A percentile compares a stretch with the other conserved stretches of the same genome.
Evolutionary conservation across 2,888 invertebrate species (phyloP).

Genomic region (Folsomia manolachei): DNA sequence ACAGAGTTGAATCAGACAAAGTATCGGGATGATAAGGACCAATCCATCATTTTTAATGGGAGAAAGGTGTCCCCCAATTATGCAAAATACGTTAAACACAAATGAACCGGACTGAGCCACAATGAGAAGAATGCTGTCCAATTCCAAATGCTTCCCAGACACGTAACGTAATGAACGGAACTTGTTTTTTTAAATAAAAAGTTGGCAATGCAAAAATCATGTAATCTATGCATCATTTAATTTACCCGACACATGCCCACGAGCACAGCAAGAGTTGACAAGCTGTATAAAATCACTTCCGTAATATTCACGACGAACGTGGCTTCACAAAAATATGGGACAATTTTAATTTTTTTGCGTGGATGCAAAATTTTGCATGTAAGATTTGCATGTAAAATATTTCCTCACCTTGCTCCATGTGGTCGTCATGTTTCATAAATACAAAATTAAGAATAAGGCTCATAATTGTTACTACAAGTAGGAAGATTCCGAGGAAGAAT

Average conservation of each 20-base stretch:
- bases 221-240: slow-evolving; percentile 3
- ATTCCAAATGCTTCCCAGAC: slow-evolving; percentile 73
- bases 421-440: slow-evolving; percentile 74
- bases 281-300: slow-evolving; percentile 79
- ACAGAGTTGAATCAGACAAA: slow-evolving; percentile 82
- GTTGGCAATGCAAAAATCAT: background rate
- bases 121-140: slow-evolving; percentile 86
- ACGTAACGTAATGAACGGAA: slow-evolving; percentile 81
- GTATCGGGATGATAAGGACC: slow-evolving; percentile 77
- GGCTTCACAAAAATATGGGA: too few species aligned
- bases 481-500: slow-evolving; percentile 81
- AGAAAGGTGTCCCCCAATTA: slow-evolving; percentile 67
- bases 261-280: slow-evolving; percentile 79
- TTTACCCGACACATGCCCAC: slow-evolving; percentile 76
- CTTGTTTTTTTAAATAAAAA: slow-evolving; percentile 37
- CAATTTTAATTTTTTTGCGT: too few species aligned
- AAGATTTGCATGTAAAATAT: too few species aligned
- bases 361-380: too few species aligned
- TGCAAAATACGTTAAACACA: slow-evolving; percentile 88
- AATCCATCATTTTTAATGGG: slow-evolving; percentile 67
- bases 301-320: slow-evolving; percentile 71
- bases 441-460: slow-evolving; percentile 89
- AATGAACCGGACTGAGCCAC: slow-evolving; percentile 93
- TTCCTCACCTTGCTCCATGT: slow-evolving; percentile 74
- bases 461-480: slow-evolving; percentile 84